These are phyloP conservation scores for Odontothrips loti DNA, from an alignment of 2,888 invertebrate species.

Conservation along the genomic window DNA sequence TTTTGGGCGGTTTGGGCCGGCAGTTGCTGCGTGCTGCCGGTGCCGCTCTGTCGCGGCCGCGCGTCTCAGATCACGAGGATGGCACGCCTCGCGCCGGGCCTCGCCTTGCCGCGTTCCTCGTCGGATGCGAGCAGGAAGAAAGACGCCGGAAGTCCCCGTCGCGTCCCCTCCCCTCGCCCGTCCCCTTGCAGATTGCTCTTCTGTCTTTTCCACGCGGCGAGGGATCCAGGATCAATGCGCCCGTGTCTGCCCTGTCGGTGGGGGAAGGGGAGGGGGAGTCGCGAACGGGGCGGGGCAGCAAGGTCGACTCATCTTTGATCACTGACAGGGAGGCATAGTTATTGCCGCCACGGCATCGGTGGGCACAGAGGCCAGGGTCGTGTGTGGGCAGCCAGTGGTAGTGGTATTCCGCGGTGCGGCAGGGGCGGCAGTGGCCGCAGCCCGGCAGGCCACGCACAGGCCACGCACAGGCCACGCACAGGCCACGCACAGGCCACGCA, in stretches of 20 bases:
- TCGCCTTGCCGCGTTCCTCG: neutral
- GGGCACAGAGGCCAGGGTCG: no score
- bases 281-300: no score
- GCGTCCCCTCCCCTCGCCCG: neutral
- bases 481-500: no score
- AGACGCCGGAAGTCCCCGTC: neutral
- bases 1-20: no score
- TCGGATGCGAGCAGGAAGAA: neutral
- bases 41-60: neutral
- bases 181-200: neutral
- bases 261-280: no score
- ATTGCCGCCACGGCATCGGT: no score
- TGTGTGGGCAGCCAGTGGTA: no score
- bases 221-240: neutral
- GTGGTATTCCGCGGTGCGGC: no score
- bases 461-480: no score
- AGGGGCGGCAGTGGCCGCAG: neutral
- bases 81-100: neutral
- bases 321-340: no score
- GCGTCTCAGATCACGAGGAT: neutral
- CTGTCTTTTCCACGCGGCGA: neutral
- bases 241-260: neutral
- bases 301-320: no score
- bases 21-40: neutral
- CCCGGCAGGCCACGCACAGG: neutral